A percentile compares a stretch with the other conserved stretches of the same genome.
Evolutionary conservation across 2,797 vertebrate species (phyloP).

Genomic region (Pelobates cultripes): DNA sequence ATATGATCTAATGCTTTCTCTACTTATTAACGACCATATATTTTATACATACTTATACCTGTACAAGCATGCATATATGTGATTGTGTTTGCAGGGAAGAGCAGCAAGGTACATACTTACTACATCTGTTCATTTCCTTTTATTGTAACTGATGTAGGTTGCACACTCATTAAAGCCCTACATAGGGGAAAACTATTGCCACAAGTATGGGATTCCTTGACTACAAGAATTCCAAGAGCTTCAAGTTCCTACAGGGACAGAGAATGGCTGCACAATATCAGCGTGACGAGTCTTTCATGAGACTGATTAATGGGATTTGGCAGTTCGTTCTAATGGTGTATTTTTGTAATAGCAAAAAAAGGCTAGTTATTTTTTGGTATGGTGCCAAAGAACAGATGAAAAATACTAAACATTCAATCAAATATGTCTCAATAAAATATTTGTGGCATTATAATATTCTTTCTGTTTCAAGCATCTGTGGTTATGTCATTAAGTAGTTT

Average conservation of each 20-base stretch:
- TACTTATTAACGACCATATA: no score
- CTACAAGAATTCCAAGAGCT: conserved; percentile 32
- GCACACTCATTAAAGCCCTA: no score
- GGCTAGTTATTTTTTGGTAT: conserved; percentile 4
- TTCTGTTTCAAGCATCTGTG: neutral
- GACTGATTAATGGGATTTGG: conserved; percentile 47
- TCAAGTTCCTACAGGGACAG: conserved; percentile 47
- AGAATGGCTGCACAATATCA: conserved; percentile 36
- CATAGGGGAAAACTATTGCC: conserved; percentile 7
- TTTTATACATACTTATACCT: no score
- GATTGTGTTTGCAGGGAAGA: no score
- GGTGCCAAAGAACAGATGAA: conserved; percentile 23
- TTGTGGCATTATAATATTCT: neutral
- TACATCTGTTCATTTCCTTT: no score
- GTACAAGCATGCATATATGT: no score
- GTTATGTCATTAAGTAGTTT: neutral
- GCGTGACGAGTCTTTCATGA: conserved; percentile 30
- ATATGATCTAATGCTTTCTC: no score
- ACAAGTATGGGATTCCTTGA: conserved; percentile 16
- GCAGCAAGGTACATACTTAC: no score
- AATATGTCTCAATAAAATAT: neutral
- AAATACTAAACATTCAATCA: conserved; percentile 36
- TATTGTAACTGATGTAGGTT: no score
- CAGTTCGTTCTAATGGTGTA: conserved; percentile 27
- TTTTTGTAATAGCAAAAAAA: conserved; percentile 33